Evolutionary conservation across 2,888 invertebrate species (phyloP), one percentile per base, ranked within the genome.

Genomic region (Lagria hirta): DNA sequence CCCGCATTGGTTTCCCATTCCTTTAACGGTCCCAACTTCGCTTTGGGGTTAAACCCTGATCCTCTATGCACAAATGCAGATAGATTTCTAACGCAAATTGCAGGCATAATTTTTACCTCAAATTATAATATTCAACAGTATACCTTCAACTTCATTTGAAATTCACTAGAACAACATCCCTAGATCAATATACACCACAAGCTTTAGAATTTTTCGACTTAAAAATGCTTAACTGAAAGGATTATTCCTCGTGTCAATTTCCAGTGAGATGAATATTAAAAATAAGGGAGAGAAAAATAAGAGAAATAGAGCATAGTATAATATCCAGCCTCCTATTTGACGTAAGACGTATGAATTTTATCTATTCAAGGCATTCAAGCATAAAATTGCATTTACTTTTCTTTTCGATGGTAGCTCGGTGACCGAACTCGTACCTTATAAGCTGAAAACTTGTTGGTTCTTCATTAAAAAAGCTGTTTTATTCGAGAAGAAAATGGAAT

Each of bases 341-440:
- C 22, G 37, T 37, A 37, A 37, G 29, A 38, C 30, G 23, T 30
- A 24, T 13, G 30, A 36, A 23, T 33, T 42, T 33, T 33, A 34
- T 28, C 43, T 38, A 43, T 43, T 45, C 48, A 38, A 38, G 29
- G 38, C 52, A 52, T 24, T 41, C 44, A 32, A 43, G 43, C 49
- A 54, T 52, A 51, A 54, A 52, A 54, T 54, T 52, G 49, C 50
- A 33, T 47, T 52, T 52, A 52, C 45, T 49, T 48, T 52, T 52
- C 48, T 48, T 52, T 49, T 52, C 51, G 41, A 52, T 42, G 22
- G 18, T 27, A 17, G 27, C 34, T 21, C 26, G 20, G 26, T 37
- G 17, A 24, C 32, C 17, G 36, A 15, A 23, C 30, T 8, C n/a
- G 34, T 26, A 28, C 43, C 43, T 43, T 43, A 43, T 43, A 36